Evolutionary conservation across 1,140 invertebrate genomes (phyloP).

Genomic region (Cherax destructor): DNA sequence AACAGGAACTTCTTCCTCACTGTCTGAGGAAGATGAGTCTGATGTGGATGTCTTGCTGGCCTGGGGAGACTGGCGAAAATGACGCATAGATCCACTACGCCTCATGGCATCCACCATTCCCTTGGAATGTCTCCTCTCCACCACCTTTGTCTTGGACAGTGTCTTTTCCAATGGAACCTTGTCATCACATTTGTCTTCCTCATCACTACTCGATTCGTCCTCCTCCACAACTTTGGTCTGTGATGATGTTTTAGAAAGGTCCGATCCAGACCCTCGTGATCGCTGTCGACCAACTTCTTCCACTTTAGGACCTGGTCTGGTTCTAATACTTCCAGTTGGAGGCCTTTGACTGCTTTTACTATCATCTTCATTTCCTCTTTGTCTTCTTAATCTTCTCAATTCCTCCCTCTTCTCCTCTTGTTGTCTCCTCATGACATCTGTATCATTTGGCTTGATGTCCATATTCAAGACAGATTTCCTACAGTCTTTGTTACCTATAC

Average conservation of each 20-base stretch:
- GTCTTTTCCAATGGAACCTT: slow-evolving; percentile 65
- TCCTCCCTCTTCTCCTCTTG: slow-evolving; percentile 71
- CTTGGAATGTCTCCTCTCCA: slow-evolving; percentile 72
- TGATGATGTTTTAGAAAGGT: slow-evolving; percentile 9
- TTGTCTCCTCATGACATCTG: slow-evolving; percentile 66
- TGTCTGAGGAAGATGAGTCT: slow-evolving; percentile 62
- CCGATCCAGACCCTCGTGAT: background rate
- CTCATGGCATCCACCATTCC: slow-evolving; percentile 66
- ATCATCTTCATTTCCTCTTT: slow-evolving; percentile 52
- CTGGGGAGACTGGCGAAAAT: slow-evolving; percentile 52
- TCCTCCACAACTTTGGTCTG: slow-evolving; percentile 45
- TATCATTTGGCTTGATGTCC: slow-evolving; percentile 57
- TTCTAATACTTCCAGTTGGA: slow-evolving; percentile 2
- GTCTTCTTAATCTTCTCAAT: slow-evolving; percentile 61
- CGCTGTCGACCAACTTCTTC: background rate
- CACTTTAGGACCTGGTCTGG: slow-evolving; percentile 16
- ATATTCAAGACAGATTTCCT: slow-evolving; percentile 71
- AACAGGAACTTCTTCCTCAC: slow-evolving; percentile 58
- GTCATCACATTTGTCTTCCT: slow-evolving; percentile 28
- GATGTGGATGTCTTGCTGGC: slow-evolving; percentile 64
- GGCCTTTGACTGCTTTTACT: slow-evolving; percentile 4
- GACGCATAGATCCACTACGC: slow-evolving; percentile 63
- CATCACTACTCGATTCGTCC: slow-evolving; percentile 1
- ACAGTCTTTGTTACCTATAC: slow-evolving; percentile 65
- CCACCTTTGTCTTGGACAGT: slow-evolving; percentile 54